Base-by-base conservation (phyloP, 2,888 invertebrate genomes). In the Troides oblongomaculatus region DNA sequence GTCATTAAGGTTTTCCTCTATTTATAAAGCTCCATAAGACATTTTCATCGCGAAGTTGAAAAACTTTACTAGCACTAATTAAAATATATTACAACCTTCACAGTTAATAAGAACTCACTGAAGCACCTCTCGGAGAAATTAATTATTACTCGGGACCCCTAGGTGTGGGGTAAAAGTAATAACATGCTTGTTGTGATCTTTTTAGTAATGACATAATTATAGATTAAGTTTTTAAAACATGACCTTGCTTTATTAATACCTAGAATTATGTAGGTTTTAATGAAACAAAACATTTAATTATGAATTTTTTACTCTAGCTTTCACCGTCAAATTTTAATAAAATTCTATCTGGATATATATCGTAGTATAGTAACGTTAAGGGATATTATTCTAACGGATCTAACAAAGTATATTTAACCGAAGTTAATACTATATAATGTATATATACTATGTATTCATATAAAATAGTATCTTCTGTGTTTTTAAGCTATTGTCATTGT, bases 21-120 rank as follows among this genome's bases (percentile, higher is more conserved):
- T 46, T 46, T 12, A 46, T 46, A 2, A 46, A 46, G 46, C 46
- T 59, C 43, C 50, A 17, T 25, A n/a, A 14, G 30, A 61, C 36
- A 36, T 61, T 61, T 66, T 53, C 30, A 23, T 25, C 59, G 30
- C 30, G 36, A 61, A 61, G 30, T 36, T 66, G 17, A 61, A 66
- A 46, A 43, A 58, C 57, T 58, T 6, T 58, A 23, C 10, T 25
- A n/a, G 23, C 53, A 50, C 53, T 61, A 53, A 61, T 66, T 60
- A 66, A 61, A 61, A 23, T 60, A 56, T 66, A 66, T 66, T 50
- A 53, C 60, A 66, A 50, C 36, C 56, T 67, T 61, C 56, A 36
- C 6, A 21, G 43, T 56, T 67, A 62, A 62, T 57, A 56, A 61
- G 62, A 36, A n/a, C 25, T 53, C 66, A 30, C 53, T 8, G 53